Evolutionary conservation across 1,140 invertebrate genomes (phyloP).

Genomic region (Gryllus bimaculatus): DNA sequence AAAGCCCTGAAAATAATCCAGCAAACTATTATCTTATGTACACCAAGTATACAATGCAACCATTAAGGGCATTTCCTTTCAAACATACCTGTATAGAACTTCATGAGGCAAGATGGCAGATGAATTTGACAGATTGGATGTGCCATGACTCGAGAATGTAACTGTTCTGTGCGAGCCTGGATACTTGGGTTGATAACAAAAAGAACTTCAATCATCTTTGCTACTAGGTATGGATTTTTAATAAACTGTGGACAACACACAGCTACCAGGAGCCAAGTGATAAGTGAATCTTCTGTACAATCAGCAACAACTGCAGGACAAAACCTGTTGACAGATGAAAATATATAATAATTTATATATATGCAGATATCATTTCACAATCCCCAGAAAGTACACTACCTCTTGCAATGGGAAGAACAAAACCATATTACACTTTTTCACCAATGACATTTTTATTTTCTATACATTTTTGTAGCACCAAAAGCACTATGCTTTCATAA

Average conservation of each 20-base stretch:
- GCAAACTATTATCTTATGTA: no score
- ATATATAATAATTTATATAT: background rate
- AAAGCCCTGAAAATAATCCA: no score
- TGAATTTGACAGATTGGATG: conserved; percentile 75
- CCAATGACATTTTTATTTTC: no score
- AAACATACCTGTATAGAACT: conserved; percentile 76
- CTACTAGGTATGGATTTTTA: conserved; percentile 91
- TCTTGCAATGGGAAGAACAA: no score
- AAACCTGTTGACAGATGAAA: conserved; percentile 46
- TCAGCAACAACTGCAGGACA: conserved; percentile 63
- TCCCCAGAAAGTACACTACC: no score
- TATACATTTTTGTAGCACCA: no score
- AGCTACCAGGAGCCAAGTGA: conserved; percentile 79
- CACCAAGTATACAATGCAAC: no score
- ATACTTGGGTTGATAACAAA: conserved; percentile 84
- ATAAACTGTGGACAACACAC: conserved; percentile 84
- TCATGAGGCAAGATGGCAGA: conserved; percentile 85
- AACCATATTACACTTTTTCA: no score
- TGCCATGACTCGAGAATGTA: conserved; percentile 62
- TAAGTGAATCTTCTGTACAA: conserved; percentile 69
- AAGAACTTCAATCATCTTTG: conserved; percentile 89
- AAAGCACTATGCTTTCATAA: no score
- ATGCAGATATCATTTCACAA: background rate
- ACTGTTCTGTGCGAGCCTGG: conserved; percentile 51
- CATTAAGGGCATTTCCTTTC: no score